A percentile compares a stretch with the other conserved stretches of the same genome.
These are phyloP conservation scores for Apus apus DNA, from an alignment of 2,113 vertebrate species.

Conservation along the genomic window DNA sequence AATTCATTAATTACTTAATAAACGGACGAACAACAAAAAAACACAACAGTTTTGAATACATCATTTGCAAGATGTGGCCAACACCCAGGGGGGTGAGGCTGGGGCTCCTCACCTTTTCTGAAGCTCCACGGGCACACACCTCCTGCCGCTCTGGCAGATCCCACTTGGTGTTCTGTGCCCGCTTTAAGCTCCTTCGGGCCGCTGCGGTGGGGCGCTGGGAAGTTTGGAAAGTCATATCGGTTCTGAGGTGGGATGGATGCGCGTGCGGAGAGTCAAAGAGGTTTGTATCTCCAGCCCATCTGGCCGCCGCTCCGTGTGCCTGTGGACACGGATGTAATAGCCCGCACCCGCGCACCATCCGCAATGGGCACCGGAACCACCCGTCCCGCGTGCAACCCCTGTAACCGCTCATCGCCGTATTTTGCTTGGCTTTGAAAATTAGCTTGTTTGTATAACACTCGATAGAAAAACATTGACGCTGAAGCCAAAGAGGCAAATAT, in stretches of 20 bases:
- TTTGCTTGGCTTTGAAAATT: slow-evolving; percentile 54
- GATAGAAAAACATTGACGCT: slow-evolving; percentile 55
- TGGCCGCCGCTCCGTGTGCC: not conserved
- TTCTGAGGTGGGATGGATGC: not conserved
- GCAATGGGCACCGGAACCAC: not conserved
- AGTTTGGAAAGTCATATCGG: accelerated
- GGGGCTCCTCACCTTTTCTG: not conserved
- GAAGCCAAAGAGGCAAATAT: slow-evolving; percentile 63
- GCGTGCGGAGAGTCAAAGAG: accelerated
- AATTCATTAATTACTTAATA: too few relatives aligned
- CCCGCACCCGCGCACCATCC: not conserved
- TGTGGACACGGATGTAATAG: not conserved
- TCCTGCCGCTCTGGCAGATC: not conserved
- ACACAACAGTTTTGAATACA: not conserved
- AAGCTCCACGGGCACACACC: not conserved
- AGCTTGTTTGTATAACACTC: slow-evolving; percentile 42
- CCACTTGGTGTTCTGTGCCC: not conserved
- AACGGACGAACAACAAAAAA: not conserved
- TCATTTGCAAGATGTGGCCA: not conserved
- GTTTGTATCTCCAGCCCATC: accelerated
- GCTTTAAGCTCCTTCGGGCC: not conserved
- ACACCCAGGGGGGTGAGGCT: not conserved
- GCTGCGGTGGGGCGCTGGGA: not conserved
- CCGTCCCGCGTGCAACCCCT: not conserved
- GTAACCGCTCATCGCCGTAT: not conserved